These are phyloP conservation scores for Ptychoptera albimana DNA, from an alignment of 2,888 invertebrate genomes.

Conservation along the genomic window DNA sequence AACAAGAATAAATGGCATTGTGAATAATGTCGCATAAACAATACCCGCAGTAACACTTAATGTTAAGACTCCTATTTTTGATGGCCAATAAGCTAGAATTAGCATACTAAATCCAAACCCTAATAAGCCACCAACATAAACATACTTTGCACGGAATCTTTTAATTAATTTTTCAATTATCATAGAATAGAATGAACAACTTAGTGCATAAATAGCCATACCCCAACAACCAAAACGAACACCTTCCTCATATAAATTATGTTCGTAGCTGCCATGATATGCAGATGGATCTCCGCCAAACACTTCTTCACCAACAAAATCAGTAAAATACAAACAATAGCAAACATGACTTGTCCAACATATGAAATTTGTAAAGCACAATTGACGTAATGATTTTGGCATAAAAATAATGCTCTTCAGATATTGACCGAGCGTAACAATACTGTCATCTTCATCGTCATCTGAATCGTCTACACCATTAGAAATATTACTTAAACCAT, in stretches of 20 bases:
- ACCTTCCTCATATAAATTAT: constrained; percentile 24
- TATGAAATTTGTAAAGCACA: constrained; percentile 44
- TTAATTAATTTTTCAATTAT: constrained; percentile 27
- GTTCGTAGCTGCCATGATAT: constrained; percentile 14
- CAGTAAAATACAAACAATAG: constrained; percentile 48
- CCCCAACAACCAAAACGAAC: constrained; percentile 31
- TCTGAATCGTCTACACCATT: constrained; percentile 1
- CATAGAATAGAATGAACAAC: constrained; percentile 29
- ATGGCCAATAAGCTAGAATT: constrained; percentile 27
- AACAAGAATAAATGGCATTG: constrained; percentile 29
- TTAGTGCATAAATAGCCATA: constrained; percentile 30
- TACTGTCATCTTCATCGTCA: constrained; percentile 10
- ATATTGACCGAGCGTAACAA: constrained; percentile 21
- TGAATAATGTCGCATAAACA: constrained; percentile 30
- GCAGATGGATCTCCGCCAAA: constrained; percentile 37
- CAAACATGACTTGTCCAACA: constrained; percentile 53
- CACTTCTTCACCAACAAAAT: constrained; percentile 47
- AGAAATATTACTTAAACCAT: neutral
- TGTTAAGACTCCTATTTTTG: constrained; percentile 26
- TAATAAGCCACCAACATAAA: constrained; percentile 27
- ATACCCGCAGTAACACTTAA: constrained; percentile 30
- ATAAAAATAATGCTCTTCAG: constrained; percentile 41
- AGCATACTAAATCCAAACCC: constrained; percentile 29
- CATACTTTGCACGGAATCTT: constrained; percentile 22
- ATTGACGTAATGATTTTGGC: constrained; percentile 38